These are phyloP conservation scores for Penaeus chinensis DNA, from an alignment of 1,140 invertebrate genomes.

Conservation along the genomic window DNA sequence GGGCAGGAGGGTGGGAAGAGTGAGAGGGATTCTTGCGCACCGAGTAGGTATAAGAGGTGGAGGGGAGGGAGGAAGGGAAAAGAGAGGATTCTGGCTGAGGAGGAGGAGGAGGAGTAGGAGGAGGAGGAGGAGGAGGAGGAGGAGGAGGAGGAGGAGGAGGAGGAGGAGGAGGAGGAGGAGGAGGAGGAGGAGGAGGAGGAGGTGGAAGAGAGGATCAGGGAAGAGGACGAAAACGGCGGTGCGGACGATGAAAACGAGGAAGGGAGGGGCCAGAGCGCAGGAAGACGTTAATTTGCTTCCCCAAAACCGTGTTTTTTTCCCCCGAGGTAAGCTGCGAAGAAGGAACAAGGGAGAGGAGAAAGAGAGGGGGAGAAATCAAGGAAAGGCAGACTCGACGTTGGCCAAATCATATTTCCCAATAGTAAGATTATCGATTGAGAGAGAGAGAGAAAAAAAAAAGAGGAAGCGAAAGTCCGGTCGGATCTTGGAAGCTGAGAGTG, in stretches of 20 bases:
- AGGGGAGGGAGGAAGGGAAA: background rate
- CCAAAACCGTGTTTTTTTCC: background rate
- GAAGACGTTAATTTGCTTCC: no score
- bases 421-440: background rate
- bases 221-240: no score
- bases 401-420: no score
- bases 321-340: background rate
- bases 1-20: background rate
- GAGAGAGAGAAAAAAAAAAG: background rate
- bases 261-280: no score
- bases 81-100: no score
- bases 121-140: background rate
- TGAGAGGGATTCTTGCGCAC: background rate
- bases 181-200: no score
- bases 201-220: no score
- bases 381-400: background rate
- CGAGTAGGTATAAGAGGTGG: background rate
- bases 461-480: background rate
- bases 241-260: no score
- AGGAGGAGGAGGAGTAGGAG: background rate
- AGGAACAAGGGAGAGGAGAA: background rate
- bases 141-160: background rate
- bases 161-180: no score
- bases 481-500: background rate
- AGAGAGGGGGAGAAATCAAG: background rate